Evolutionary conservation across 2,797 vertebrate species (phyloP).

Genomic region (Ptychadena robeensis): DNA sequence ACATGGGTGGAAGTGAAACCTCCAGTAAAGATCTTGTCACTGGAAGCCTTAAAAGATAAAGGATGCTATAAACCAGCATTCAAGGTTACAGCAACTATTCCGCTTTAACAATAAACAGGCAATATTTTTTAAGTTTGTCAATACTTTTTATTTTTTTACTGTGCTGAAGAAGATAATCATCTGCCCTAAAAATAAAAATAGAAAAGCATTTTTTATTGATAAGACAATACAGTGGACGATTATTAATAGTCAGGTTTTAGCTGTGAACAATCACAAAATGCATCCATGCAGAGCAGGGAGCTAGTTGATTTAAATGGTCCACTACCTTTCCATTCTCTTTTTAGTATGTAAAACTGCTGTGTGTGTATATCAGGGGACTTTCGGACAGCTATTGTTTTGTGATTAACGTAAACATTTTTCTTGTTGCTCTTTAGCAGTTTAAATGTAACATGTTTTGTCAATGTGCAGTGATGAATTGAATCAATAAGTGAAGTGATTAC

Average conservation of each 20-base stretch:
- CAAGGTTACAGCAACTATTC: background rate
- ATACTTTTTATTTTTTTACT: background rate
- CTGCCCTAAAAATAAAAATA: background rate
- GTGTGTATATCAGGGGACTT: background rate
- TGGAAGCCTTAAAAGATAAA: background rate
- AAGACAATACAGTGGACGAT: background rate
- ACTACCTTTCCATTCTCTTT: background rate
- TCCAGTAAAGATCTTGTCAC: background rate
- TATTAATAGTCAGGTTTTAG: conserved; percentile 1
- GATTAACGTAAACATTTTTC: conserved; percentile 49
- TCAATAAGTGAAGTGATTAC: conserved; percentile 57
- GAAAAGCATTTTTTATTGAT: background rate
- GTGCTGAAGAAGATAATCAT: background rate
- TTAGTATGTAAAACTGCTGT: conserved; percentile 4
- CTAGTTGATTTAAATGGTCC: conserved; percentile 21
- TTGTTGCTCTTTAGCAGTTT: conserved; percentile 46
- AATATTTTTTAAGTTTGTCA: background rate
- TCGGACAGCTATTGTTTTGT: background rate
- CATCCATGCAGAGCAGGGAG: background rate
- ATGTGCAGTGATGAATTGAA: conserved; percentile 49
- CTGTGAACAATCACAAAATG: conserved; percentile 5
- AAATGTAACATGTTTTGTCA: conserved; percentile 38
- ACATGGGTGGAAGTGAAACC: background rate
- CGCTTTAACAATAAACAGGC: background rate
- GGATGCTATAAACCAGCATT: background rate